phyloP scores from a whole-genome alignment of 2,113 vertebrate species.

The Nothocercus nigrocapillus region DNA sequence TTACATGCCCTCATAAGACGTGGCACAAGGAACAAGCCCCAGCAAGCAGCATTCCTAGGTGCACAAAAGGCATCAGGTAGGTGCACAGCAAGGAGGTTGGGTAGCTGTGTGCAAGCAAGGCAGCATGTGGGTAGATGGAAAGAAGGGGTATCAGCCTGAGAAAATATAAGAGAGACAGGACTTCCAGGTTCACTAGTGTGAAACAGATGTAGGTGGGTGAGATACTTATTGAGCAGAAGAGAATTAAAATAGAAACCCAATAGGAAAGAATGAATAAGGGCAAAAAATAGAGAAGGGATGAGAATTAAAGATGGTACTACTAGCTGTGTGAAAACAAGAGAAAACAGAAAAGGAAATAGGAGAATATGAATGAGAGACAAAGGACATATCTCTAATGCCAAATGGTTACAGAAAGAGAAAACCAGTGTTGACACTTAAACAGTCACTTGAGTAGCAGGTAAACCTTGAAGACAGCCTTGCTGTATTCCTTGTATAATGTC shows the following conservation, averaged over 20 bases:
- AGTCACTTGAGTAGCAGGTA: background rate
- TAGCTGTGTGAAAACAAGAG: background rate
- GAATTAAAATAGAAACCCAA: background rate
- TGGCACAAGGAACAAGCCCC: background rate
- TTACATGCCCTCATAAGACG: background rate
- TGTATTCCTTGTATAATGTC: background rate
- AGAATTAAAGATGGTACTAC: background rate
- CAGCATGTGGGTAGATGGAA: background rate
- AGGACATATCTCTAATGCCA: background rate
- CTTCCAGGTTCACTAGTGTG: background rate
- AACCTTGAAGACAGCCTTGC: background rate
- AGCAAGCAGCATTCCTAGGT: background rate
- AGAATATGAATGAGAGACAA: background rate
- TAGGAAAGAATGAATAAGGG: background rate
- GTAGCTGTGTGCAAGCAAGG: background rate
- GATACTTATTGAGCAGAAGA: background rate
- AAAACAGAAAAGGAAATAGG: background rate
- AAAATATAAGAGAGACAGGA: background rate
- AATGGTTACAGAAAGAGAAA: background rate
- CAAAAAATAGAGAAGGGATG: background rate
- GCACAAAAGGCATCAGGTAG: background rate
- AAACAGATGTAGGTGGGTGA: background rate
- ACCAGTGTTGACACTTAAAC: background rate
- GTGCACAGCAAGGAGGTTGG: background rate
- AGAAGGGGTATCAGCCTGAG: background rate